Base-by-base conservation (phyloP, 2,888 invertebrate genomes). In the Hedychridium roseum region DNA sequence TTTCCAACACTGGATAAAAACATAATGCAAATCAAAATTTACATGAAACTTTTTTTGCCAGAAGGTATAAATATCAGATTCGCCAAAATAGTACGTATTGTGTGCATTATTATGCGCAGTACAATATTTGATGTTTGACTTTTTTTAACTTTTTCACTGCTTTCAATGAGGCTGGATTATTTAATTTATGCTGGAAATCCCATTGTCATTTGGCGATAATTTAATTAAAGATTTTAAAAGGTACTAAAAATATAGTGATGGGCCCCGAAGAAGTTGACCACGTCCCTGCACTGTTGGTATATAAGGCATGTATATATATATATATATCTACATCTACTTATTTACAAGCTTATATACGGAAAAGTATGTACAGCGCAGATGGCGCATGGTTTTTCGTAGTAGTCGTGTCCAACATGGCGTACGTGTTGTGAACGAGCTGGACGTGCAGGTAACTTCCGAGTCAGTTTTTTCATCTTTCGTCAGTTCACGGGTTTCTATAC, bases 391-490 rank as follows among this genome's bases (percentile, higher is more conserved):
- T 52, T 53, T 52, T 27, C 49, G 49, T 53, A 48, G 61, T 57
- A 68, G 58, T 68, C 64, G 64, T 67, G 68, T 68, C 60, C 69
- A 72, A 72, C 64, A 72, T 72, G 72, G 72, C 72, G 71, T 60
- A 50, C 57, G 57, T 67, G 71, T 64, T 60, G 66, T 66, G 60
- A 64, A 62, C 57, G 50, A 56, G 47, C 51, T 64, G 58, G 60
- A 55, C 50, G 50, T 54, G 67, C 72, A 73, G 72, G 73, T 73
- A 64, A 73, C 64, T 45, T 38, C 28, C 27, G 27, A n/a, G 37
- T 45, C 51, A 44, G 39, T 41, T 63, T 56, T 49, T 54, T 51
- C 15, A n/a, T 43, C 16, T 50, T 46, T 49, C 38, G 5, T 11
- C 9, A 17, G n/a, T 23, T 18, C 5, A 17, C 11, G 7, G 9